A percentile compares a stretch with the other conserved stretches of the same genome.
phyloP scores from a whole-genome alignment of 2,888 invertebrate species.

The Polyommatus iphigenia region DNA sequence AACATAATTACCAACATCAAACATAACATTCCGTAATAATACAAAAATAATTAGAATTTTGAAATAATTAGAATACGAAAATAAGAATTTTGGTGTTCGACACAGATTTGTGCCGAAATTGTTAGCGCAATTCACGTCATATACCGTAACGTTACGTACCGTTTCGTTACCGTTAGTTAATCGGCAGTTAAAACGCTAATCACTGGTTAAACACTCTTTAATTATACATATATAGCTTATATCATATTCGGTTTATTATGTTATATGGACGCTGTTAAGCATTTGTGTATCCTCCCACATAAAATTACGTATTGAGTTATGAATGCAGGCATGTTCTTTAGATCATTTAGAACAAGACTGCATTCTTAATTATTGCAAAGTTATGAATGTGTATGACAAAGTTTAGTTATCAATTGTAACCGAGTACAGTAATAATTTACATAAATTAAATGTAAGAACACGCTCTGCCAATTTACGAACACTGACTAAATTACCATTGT shows the following conservation, averaged over 20 bases:
- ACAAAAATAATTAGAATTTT: constrained; percentile 22
- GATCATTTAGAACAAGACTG: no score
- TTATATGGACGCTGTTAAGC: not conserved
- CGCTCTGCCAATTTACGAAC: no score
- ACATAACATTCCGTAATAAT: not conserved
- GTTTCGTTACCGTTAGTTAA: constrained; percentile 48
- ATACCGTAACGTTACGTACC: constrained; percentile 48
- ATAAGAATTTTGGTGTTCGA: constrained; percentile 17
- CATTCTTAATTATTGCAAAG: no score
- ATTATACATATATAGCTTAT: not conserved
- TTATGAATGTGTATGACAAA: no score
- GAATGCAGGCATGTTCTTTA: no score
- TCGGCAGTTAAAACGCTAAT: constrained; percentile 36
- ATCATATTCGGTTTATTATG: not conserved
- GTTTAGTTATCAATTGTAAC: no score
- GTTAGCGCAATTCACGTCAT: constrained; percentile 28
- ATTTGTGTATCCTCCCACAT: no score
- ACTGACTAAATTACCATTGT: no score
- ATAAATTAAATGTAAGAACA: no score
- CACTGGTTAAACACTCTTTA: not conserved
- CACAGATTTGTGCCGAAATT: constrained; percentile 13
- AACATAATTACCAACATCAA: constrained; percentile 7
- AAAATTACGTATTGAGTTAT: no score
- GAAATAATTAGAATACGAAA: not conserved
- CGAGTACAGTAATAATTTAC: no score